These are phyloP conservation scores for Hydropotes inermis DNA, from an alignment of 2,113 vertebrate genomes.

Conservation along the genomic window DNA sequence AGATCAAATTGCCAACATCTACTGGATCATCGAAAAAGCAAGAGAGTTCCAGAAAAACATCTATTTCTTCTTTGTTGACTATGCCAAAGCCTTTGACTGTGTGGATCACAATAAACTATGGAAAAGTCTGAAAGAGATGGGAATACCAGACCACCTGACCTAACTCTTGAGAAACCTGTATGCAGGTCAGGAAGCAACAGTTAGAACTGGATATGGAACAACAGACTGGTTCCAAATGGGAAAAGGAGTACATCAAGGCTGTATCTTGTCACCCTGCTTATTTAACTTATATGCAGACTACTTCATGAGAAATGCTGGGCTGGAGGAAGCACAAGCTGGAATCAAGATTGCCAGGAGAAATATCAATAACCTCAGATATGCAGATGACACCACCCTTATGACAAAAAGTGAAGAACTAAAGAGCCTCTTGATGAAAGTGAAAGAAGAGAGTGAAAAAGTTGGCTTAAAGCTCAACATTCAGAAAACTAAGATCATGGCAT, in stretches of 20 bases:
- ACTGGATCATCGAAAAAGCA: background rate
- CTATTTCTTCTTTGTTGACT: background rate
- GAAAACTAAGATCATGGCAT: background rate
- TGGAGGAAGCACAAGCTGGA: background rate
- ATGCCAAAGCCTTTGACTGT: background rate
- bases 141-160: background rate
- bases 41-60: background rate
- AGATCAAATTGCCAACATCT: accelerated
- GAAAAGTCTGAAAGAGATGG: background rate
- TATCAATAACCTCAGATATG: background rate
- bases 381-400: background rate
- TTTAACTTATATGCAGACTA: background rate
- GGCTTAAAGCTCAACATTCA: background rate
- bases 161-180: background rate
- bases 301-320: background rate
- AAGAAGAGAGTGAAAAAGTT: background rate
- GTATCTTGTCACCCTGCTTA: background rate
- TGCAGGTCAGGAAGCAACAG: background rate
- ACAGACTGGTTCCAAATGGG: background rate
- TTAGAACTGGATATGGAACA: background rate
- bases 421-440: background rate
- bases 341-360: background rate
- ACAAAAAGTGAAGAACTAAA: background rate
- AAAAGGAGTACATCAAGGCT: background rate
- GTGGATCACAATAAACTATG: background rate